Base-by-base conservation (phyloP, 1,140 invertebrate species). In the Drosophila seguyi region DNA sequence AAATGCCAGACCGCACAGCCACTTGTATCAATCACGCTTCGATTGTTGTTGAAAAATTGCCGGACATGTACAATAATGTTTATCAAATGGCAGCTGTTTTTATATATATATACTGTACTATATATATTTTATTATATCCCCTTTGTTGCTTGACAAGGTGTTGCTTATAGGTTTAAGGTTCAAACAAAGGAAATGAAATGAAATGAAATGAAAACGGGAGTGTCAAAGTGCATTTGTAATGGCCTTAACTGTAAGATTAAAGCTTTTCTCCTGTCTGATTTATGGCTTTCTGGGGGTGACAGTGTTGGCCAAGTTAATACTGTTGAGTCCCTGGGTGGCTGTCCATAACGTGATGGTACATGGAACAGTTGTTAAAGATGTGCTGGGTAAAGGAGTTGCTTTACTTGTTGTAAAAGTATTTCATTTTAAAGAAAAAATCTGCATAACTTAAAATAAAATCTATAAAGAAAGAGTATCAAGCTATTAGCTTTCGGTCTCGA, bases 31-130 rank as follows among this genome's bases (percentile, higher is more conserved):
- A 84, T 88, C 84, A 87, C 77, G 84, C 84, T 84, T 60, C 73
- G 85, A 90, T 90, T 87, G 76, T 80, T 88, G 66, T 59, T 72
- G 85, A 87, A 88, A 87, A 87, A 87, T 88, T 88, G 80, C 87
- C 80, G 84, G 85, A 90, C 84, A 87, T 84, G 84, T 87, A 74
- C 84, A 87, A 87, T 87, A 87, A 88, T 87, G 85, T 87, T 87
- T 84, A 87, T 87, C 84, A 78, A 87, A 87, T 81, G 84, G 59
- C 84, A 87, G 84, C 67, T 80, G 47, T 65, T 72, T 75, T 58
- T 77, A 16, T 11, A 16, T 36, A 36, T 20, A 10, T 20, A 34
- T 0, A 20, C 13, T 14, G 8, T 22, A n/a, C 11, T 1, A 25
- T 16, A 14, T 34, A 20, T 18, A 14, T 20, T 8, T 48, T 0